These are phyloP conservation scores for Pelodiscus sinensis DNA, from an alignment of 2,113 vertebrate species.

Conservation along the genomic window DNA sequence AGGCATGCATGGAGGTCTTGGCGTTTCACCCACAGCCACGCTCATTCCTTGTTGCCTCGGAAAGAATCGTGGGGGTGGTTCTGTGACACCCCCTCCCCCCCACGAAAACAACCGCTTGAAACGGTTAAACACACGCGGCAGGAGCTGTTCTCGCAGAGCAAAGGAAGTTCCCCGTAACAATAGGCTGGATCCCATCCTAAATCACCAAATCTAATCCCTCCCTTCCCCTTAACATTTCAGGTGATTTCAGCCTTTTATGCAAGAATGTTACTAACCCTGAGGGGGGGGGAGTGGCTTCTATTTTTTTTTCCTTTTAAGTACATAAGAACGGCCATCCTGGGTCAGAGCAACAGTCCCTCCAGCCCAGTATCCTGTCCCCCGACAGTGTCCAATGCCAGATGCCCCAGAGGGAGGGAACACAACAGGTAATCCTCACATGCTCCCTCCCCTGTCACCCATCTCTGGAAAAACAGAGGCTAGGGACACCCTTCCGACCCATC, in stretches of 20 bases:
- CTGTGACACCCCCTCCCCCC: no score
- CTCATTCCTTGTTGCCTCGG: not conserved
- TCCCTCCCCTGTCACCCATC: no score
- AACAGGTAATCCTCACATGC: no score
- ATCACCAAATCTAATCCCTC: not conserved
- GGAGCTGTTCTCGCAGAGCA: not conserved
- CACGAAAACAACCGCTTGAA: not conserved
- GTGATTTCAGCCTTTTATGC: not conserved
- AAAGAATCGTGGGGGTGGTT: not conserved
- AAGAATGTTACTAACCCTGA: not conserved
- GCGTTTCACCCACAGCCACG: not conserved
- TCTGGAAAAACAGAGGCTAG: no score
- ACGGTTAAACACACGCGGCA: not conserved
- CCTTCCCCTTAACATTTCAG: not conserved
- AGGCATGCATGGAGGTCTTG: not conserved
- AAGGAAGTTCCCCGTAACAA: not conserved
- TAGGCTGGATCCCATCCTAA: not conserved
- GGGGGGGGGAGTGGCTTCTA: not conserved
- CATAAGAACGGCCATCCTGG: no score
- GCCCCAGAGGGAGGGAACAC: no score
- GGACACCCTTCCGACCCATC: no score
- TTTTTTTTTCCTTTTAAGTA: not conserved
- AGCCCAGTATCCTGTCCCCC: no score
- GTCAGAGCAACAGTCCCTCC: no score
- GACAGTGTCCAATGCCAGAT: no score